These are phyloP conservation scores for Anodontia alba DNA, from an alignment of 2,888 invertebrate genomes.

Conservation along the genomic window DNA sequence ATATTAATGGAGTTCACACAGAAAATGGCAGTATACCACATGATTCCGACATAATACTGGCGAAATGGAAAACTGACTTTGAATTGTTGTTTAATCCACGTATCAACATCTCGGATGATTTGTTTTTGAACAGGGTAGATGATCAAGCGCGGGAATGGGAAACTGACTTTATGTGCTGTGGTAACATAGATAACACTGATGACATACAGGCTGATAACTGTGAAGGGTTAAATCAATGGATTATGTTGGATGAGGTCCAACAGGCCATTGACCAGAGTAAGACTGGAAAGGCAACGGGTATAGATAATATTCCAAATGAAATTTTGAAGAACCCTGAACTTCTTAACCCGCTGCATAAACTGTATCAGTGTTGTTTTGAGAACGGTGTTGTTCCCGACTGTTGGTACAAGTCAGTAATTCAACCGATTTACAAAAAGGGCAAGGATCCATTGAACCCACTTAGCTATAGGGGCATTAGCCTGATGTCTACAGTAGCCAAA, in stretches of 20 bases:
- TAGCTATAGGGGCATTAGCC: constrained; percentile 15
- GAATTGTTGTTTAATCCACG: not conserved
- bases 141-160: not conserved
- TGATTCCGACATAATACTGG: constrained; percentile 8
- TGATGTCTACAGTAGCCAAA: constrained; percentile 30
- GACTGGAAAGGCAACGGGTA: constrained; percentile 10
- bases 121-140: constrained; percentile 14
- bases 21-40: constrained; percentile 18
- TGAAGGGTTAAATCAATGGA: not conserved
- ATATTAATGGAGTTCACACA: constrained; percentile 1
- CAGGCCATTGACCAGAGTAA: not conserved
- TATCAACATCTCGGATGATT: not conserved
- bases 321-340: constrained; percentile 11
- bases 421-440: constrained; percentile 23
- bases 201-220: not conserved
- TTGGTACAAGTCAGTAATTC: constrained; percentile 26
- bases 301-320: constrained; percentile 33
- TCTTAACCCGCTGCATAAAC: not conserved
- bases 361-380: constrained; percentile 17
- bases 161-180: not conserved
- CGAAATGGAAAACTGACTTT: constrained; percentile 7
- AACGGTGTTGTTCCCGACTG: constrained; percentile 11
- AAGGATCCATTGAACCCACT: constrained; percentile 22
- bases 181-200: not conserved
- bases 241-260: constrained; percentile 2